These are phyloP conservation scores for Clostera curtula DNA, from an alignment of 2,888 invertebrate genomes.

Conservation along the genomic window DNA sequence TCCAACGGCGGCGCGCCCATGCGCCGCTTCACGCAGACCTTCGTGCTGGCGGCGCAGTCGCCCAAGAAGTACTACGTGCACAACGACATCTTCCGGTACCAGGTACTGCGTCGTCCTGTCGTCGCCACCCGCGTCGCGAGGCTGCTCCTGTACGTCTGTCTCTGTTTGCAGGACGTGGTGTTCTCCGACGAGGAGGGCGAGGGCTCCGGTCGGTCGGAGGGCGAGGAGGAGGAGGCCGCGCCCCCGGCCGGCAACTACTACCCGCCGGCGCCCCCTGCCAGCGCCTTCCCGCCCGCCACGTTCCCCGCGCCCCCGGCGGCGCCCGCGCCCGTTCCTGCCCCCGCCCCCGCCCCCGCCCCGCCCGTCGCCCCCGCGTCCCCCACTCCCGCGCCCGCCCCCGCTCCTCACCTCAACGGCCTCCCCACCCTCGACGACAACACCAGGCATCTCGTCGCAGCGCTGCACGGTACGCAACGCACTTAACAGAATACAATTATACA, in stretches of 20 bases:
- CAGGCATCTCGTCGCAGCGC: conserved; percentile 7
- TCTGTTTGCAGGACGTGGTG: conserved; percentile 62
- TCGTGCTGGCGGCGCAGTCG: conserved; percentile 95
- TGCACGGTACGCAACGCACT: conserved; percentile 23
- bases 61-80: conserved; percentile 99
- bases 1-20: conserved; percentile 97
- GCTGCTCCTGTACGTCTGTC: neutral
- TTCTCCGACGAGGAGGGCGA: conserved; percentile 75
- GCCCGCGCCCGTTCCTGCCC: conserved; percentile 14
- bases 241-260: conserved; percentile 29
- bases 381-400: conserved; percentile 24
- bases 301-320: conserved; percentile 28
- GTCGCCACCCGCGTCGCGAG: neutral
- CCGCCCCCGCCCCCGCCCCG: conserved; percentile 24
- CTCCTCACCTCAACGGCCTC: conserved; percentile 29
- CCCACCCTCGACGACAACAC: conserved; percentile 14
- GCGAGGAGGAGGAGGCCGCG: conserved; percentile 76
- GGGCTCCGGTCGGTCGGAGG: conserved; percentile 75
- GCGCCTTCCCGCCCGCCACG: conserved; percentile 28
- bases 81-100: conserved; percentile 99
- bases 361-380: conserved; percentile 31
- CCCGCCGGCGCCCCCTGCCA: conserved; percentile 45
- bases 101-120: conserved; percentile 66
- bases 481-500: conserved; percentile 11
- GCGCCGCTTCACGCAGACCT: conserved; percentile 97